These are phyloP conservation scores for Osmerus mordax DNA, from an alignment of 2,113 vertebrate genomes.

Conservation along the genomic window DNA sequence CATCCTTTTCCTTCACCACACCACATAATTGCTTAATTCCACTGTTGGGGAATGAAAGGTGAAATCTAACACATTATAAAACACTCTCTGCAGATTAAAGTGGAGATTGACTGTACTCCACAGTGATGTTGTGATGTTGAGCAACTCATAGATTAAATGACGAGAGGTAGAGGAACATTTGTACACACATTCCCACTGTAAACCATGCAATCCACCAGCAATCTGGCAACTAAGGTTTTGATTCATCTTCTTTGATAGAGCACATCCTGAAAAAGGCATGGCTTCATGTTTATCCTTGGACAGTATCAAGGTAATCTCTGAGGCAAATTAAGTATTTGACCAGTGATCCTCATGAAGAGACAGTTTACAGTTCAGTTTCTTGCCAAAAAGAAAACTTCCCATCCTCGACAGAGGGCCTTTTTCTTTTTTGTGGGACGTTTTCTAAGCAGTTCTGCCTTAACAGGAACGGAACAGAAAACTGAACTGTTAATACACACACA, in stretches of 20 bases:
- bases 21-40: too few relatives aligned
- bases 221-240: slow-evolving; percentile 1
- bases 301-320: neutral
- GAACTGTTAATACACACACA: neutral
- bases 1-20: too few relatives aligned
- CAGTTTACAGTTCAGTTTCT: slow-evolving; percentile 20
- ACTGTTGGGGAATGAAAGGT: too few relatives aligned
- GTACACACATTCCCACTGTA: slow-evolving; percentile 2
- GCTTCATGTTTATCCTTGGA: slow-evolving; percentile 7
- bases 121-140: too few relatives aligned
- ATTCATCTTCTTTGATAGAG: slow-evolving; percentile 20
- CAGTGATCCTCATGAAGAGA: neutral
- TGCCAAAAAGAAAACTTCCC: neutral
- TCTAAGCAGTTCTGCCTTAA: too few relatives aligned
- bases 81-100: too few relatives aligned
- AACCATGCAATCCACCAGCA: slow-evolving; percentile 2
- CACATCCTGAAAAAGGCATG: slow-evolving; percentile 25
- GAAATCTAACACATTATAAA: too few relatives aligned
- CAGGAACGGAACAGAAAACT: too few relatives aligned
- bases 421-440: too few relatives aligned
- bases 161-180: neutral
- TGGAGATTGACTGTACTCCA: too few relatives aligned
- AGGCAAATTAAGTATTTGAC: slow-evolving; percentile 20
- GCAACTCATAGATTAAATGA: neutral
- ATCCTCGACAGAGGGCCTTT: neutral